phyloP scores from a whole-genome alignment of 2,113 vertebrate genomes.

The Halichoeres trimaculatus region DNA sequence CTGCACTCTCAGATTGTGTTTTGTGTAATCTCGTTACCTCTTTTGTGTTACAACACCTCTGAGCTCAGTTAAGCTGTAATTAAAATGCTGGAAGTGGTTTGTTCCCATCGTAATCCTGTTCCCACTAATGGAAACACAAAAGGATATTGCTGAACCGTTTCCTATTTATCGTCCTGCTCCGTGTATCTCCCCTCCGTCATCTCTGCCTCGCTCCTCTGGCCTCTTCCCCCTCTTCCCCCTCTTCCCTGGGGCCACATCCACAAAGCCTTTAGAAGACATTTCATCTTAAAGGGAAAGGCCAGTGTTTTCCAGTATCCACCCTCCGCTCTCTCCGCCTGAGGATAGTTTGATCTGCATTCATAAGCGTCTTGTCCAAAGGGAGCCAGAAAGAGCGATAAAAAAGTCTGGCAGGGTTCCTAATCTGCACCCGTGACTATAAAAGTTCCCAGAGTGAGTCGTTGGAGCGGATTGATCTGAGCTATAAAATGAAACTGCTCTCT shows the following conservation, averaged over 20 bases:
- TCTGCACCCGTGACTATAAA: constrained; percentile 59
- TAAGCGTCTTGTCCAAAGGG: constrained; percentile 48
- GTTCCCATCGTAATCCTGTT: background rate
- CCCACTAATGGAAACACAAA: constrained; percentile 13
- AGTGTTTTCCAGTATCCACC: constrained; percentile 34
- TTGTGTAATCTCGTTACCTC: background rate
- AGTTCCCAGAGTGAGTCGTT: constrained; percentile 38
- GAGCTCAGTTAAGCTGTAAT: background rate
- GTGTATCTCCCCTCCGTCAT: constrained; percentile 41
- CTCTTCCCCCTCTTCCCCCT: constrained; percentile 37
- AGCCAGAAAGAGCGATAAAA: constrained; percentile 64
- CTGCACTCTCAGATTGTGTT: background rate
- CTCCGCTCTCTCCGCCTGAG: constrained; percentile 1
- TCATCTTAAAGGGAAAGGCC: constrained; percentile 62
- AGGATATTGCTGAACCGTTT: constrained; percentile 25
- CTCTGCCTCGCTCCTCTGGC: constrained; percentile 28
- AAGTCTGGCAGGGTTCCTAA: constrained; percentile 52
- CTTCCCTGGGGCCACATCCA: constrained; percentile 56
- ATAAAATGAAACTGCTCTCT: constrained; percentile 56
- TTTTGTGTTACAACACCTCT: background rate
- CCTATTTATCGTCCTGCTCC: constrained; percentile 28
- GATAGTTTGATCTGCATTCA: constrained; percentile 61
- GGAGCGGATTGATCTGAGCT: constrained; percentile 47
- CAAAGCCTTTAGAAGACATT: constrained; percentile 56
- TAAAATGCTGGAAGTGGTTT: background rate